Evolutionary conservation across 1,140 invertebrate species (phyloP), one percentile per base, ranked within the genome.

Genomic region (Megathymus violae): DNA sequence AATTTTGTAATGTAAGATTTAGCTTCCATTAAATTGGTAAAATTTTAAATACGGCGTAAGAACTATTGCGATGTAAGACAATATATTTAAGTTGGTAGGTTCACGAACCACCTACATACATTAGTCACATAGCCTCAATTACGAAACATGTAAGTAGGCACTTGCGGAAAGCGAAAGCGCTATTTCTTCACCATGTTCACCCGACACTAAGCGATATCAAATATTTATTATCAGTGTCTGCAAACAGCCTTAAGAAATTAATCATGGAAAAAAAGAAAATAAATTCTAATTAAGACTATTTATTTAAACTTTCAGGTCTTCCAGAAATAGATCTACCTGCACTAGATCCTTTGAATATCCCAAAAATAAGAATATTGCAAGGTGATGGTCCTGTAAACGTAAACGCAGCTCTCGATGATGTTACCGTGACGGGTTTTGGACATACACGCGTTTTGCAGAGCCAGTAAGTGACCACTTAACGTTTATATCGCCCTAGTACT

Each of bases 381-480:
- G 94, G 93, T 31, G 93, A 94, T 46, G 94, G 94, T 38, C 94
- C 94, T 1, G 94, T 95, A 3, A 94, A 93, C 63, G 92, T 95
- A 3, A 94, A 95, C 75, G 94, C 94, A 14, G 94, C 94, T 17
- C 80, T 95, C 51, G 92, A 93, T 69, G 92, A 95, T 75, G 93
- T 94, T 13, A 93, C 92, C 19, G 92, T 95, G 3, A 83, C 91
- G 19, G 94, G 94, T 36, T 94, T 95, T 68, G 92, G 93, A 1
- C 85, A 93, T 56, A 94, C 93, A n/a, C 80, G 93, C 76, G 93
- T 95, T 10, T 61, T 93, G 47, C 82, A 92, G 52, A 95, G 94
- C 78, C 89, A 92, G 93, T 94, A 78, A 92, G 92, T 84, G 14
- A 59, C 27, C 58, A 22, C 67, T 67, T 61, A 13, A 22, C 13